Base-by-base conservation (phyloP, 2,113 vertebrate species). In the Python bivittatus region DNA sequence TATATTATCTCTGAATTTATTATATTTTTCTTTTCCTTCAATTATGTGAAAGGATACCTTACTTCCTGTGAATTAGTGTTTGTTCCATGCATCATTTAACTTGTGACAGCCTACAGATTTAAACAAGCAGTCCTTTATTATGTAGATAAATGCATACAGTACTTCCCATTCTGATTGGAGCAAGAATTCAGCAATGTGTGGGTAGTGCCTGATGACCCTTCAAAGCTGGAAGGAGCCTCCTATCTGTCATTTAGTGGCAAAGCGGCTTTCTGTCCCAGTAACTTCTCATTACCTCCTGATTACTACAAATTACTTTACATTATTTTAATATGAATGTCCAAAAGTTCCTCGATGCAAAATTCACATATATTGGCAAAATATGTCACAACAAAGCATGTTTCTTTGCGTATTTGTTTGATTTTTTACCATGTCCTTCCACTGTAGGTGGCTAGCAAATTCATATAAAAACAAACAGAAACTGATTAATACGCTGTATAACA, bases 81-180 rank as follows among this genome's bases (percentile, higher is more conserved):
- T 90, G 33, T 57, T 90, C 53, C n/a, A 84, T 84, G 53, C 33
- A 83, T 90, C 68, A 57, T 90, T 84, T 57, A 42, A 42, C 38
- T 84, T 84, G 33, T 83, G n/a, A 83, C 53, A 79, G 79, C 20
- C 88, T 83, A 90, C 27, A 29, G 68, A 56, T 90, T 57, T 90
- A 44, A 72, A 90, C 33, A 90, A 84, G 83, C 25, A 68, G 12
- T 57, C 53, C 25, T 90, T 89, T 64, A 72, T 33, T 68, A 68
- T 64, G 88, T 44, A 88, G 58, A 88, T 90, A 68, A 72, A 89
- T 54, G 23, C 64, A 53, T 72, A n/a, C n/a, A n/a, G n/a, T n/a
- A n/a, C 53, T 15, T 84, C 48, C 42, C 38, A 84, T 54, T 91
- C 38, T 58, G 79, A 20, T 29, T 60, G 11, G 29, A 72, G 38